Conservation (phyloP, 1,140 invertebrate genomes). For the Anoplolepis gracilipes region DNA sequence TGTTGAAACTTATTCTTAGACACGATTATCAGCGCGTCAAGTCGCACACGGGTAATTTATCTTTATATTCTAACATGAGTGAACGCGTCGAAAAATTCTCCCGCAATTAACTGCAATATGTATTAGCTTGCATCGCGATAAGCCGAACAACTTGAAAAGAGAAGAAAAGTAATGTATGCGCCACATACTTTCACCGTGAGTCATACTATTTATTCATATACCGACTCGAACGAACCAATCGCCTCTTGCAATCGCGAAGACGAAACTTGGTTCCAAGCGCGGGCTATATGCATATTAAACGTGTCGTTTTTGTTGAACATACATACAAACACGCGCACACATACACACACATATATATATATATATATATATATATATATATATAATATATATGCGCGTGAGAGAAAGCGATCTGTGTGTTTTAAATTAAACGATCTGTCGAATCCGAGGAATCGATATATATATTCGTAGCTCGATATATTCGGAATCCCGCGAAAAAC, state of each 20-base stretch:
- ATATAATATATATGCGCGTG: too few relatives aligned
- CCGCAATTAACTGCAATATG: too few relatives aligned
- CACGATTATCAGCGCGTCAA: background rate
- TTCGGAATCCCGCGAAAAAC: background rate
- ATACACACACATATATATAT: too few relatives aligned
- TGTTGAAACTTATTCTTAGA: background rate
- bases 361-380: too few relatives aligned
- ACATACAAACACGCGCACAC: background rate
- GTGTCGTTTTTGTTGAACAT: constrained; percentile 4
- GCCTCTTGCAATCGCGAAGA: constrained; percentile 48
- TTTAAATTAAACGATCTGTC: background rate
- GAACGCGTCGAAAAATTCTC: background rate
- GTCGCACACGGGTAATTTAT: background rate
- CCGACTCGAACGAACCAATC: constrained; percentile 26
- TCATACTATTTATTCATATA: constrained; percentile 51
- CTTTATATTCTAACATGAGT: constrained; percentile 4
- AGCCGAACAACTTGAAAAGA: constrained; percentile 9
- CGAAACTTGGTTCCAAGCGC: constrained; percentile 17
- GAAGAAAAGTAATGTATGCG: constrained; percentile 45
- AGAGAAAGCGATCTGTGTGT: constrained; percentile 55
- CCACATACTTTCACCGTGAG: constrained; percentile 51
- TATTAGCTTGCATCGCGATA: constrained; percentile 2
- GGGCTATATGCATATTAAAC: constrained; percentile 42
- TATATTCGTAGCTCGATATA: background rate
- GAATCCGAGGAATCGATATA: background rate